Base-by-base conservation (phyloP, 2,113 vertebrate genomes). In the Pelodiscus sinensis region DNA sequence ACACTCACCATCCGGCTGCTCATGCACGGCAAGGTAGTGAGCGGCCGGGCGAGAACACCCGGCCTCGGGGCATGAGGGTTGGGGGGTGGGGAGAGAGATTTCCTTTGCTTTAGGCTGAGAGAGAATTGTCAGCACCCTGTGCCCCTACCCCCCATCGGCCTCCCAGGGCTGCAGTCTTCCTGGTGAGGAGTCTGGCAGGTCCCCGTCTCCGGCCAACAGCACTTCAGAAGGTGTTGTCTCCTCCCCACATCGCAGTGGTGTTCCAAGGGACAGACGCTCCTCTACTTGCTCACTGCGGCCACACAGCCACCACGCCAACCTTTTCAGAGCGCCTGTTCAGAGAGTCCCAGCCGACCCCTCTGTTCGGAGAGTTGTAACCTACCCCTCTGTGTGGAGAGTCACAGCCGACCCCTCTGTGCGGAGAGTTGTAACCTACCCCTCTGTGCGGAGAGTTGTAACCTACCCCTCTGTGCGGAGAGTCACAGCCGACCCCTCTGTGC, bases 1-100 rank as follows among this genome's bases (percentile, higher is more conserved):
- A 99, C 99, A 75, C 98, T 99, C 85, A 99, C 99, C 92, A 99
- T 99, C 96, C 99, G 99, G 78, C 99, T 99, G 92, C 98, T 99
- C 95, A 99, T 99, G 99, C 99, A 99, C 0, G 99, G 99, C 92
- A 99, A 99, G 98, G 99, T 99, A 98, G 98, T 44, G 38, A 44
- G 5, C 38, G 5, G 38, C 38, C 38, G 38, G 38, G 38, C 18
- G 18, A 71, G 68, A 38, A 38, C 21, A 35, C n/a, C 22, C 22
- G 68, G 22, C 13, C 65, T 35, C 35, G 65, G 35, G 35, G n/a
- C 35, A 38, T 3, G 38, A 73, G 68, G 9, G 29, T 21, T n/a
- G 19, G 10, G 19, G 35, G 68, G 9, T 9, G 15, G 68, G 31
- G n/a, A 38, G 38, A 9, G n/a, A 73, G 68, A 73, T 73, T 73